A percentile compares a stretch with the other conserved stretches of the same genome.
These are phyloP conservation scores for Saccostrea cuccullata DNA, from an alignment of 1,140 invertebrate genomes.

Conservation along the genomic window DNA sequence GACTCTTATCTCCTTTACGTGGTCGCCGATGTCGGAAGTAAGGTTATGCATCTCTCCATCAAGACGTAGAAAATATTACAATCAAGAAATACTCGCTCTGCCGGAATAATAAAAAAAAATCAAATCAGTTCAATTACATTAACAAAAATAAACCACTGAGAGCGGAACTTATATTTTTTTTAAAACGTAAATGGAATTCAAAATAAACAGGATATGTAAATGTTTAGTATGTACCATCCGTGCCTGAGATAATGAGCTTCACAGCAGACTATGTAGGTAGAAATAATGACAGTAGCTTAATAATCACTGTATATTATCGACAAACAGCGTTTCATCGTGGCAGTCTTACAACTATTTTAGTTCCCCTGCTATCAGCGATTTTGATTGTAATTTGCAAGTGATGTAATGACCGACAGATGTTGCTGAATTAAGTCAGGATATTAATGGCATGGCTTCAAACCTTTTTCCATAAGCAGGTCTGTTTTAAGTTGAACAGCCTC, in stretches of 20 bases:
- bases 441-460: background rate
- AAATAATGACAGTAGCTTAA: background rate
- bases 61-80: background rate
- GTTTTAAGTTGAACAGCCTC: too few species aligned
- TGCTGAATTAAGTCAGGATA: background rate
- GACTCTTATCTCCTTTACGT: background rate
- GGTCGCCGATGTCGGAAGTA: background rate
- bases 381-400: background rate
- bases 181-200: background rate
- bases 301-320: background rate
- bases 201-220: background rate
- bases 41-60: background rate
- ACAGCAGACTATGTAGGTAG: background rate
- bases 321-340: background rate
- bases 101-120: background rate
- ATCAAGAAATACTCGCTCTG: background rate
- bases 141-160: background rate
- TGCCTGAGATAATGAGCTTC: background rate
- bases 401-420: background rate
- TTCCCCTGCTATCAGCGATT: background rate
- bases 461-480: too few species aligned
- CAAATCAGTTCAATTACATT: background rate
- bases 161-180: background rate
- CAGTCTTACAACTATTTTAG: background rate
- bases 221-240: background rate